Evolutionary conservation across 2,797 vertebrate genomes (phyloP), one percentile per base, ranked within the genome.

Genomic region (Craterocephalus amniculus): DNA sequence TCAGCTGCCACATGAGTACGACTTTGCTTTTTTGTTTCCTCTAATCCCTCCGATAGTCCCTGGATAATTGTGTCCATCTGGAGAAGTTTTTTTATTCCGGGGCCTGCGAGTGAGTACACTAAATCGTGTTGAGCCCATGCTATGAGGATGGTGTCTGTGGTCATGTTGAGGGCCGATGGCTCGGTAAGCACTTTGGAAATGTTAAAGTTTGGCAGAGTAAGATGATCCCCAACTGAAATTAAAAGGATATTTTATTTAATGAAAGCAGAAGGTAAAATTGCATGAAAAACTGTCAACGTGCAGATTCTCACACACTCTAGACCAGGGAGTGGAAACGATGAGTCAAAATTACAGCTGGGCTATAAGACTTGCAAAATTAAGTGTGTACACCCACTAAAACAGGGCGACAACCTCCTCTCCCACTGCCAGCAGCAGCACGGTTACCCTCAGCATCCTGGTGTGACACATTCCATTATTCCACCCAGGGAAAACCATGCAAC

Each of bases 41-140:
- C 27, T 87, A 92, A 87, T 80, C 68, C 61, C 59, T 51, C 22
- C 55, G 31, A 63, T 78, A 38, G 63, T 67, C 59, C 26, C 34
- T 55, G 63, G 52, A 70, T 89, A 84, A 84, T 86, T 57, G 65
- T 12, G 67, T 67, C 78, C 85, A 89, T 86, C 78, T 91, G 88
- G 82, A 58, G 72, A 85, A 79, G 55, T 70, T 57, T n/a, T 70
- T 57, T n/a, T 83, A 67, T 58, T 73, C 32, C 59, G 32, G 58
- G 32, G 60, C 57, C 62, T 66, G 63, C 43, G 13, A 76, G 43
- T 22, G 64, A 65, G 10, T 72, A 56, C 81, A 67, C 43, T 34
- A 49, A 81, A 81, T 73, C 55, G 57, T 81, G 57, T 78, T 72
- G 57, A 81, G 63, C 14, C 58, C 27, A 54, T 78, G 78, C 79